Conservation (phyloP, 2,113 vertebrate species). For the Trogon melanurus region DNA sequence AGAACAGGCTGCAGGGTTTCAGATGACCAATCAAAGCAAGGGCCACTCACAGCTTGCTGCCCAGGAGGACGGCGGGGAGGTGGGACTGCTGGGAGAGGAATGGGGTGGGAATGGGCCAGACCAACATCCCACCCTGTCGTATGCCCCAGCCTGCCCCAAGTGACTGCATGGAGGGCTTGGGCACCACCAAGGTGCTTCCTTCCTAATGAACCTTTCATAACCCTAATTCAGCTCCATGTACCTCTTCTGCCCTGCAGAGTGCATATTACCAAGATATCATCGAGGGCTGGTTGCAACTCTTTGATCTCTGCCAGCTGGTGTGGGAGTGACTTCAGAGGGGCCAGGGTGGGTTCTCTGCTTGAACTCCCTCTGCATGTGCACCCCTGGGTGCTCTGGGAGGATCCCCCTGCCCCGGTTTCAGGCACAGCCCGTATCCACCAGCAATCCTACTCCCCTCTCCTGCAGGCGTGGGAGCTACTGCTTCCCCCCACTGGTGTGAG, state of each 20-base stretch:
- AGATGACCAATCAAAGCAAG: neutral
- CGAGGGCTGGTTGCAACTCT: neutral
- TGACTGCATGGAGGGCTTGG: fast-evolving
- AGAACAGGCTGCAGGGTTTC: neutral
- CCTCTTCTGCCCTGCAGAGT: neutral
- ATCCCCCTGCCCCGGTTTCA: fast-evolving
- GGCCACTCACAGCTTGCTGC: neutral
- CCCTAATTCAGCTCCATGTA: neutral
- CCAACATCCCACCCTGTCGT: neutral
- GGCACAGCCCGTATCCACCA: fast-evolving
- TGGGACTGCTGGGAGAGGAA: fast-evolving
- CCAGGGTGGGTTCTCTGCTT: neutral
- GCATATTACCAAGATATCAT: neutral
- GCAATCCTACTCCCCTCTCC: neutral
- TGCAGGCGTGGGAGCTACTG: fast-evolving
- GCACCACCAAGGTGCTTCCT: neutral
- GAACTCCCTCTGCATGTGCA: fast-evolving
- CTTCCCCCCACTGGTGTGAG: neutral
- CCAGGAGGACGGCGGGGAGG: fast-evolving
- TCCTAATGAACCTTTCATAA: neutral
- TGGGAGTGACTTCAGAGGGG: neutral
- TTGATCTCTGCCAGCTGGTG: neutral
- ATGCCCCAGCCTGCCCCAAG: neutral
- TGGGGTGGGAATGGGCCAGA: neutral
- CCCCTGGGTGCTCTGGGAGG: fast-evolving